Evolutionary conservation across 2,113 vertebrate species (phyloP).

Genomic region (Callospermophilus lateralis): DNA sequence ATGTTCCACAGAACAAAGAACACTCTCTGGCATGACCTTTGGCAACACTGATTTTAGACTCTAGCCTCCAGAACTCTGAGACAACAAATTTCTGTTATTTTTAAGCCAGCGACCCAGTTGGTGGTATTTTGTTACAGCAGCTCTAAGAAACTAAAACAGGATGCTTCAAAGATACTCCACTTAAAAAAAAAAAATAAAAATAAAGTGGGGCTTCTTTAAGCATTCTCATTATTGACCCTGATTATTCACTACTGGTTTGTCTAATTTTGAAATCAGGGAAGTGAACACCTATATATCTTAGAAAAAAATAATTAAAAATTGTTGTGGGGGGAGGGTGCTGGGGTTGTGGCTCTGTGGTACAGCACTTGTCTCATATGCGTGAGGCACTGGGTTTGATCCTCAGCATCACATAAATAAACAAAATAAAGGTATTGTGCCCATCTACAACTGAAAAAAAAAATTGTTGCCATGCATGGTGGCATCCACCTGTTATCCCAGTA

Average conservation of each 20-base stretch:
- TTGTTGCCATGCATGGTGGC: too few species aligned
- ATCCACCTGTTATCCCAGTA: too few species aligned
- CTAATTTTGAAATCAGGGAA: not conserved
- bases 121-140: not conserved
- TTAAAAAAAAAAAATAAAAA: too few species aligned
- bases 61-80: not conserved
- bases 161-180: not conserved
- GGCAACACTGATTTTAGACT: not conserved
- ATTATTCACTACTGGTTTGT: not conserved
- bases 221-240: not conserved
- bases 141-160: not conserved
- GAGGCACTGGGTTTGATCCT: too few species aligned
- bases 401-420: too few species aligned
- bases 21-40: not conserved
- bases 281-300: not conserved
- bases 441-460: too few species aligned
- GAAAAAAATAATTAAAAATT: not conserved
- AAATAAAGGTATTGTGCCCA: too few species aligned
- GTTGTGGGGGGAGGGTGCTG: too few species aligned
- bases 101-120: not conserved
- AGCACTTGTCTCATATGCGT: too few species aligned
- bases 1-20: not conserved
- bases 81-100: not conserved
- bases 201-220: not conserved
- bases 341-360: too few species aligned